Evolutionary conservation across 2,888 invertebrate species (phyloP).

Genomic region (Keiferia lycopersicella): DNA sequence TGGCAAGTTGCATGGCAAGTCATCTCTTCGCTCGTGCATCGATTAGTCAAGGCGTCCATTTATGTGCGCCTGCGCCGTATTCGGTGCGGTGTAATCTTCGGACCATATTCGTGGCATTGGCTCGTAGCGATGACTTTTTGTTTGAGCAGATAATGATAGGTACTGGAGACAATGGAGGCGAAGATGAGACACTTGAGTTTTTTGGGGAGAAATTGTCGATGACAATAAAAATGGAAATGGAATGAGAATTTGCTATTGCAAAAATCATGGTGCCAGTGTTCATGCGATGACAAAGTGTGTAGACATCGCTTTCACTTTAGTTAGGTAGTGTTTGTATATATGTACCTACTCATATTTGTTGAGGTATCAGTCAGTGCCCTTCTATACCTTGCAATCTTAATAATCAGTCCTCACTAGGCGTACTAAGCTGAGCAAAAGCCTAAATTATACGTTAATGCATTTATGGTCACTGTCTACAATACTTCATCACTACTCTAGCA

Average conservation of each 20-base stretch:
- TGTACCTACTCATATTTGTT: too few relatives aligned
- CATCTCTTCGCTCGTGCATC: conserved; percentile 43
- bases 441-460: too few relatives aligned
- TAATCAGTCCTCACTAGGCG: not conserved
- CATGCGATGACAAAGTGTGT: too few relatives aligned
- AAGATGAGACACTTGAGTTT: not conserved
- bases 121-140: not conserved
- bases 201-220: not conserved
- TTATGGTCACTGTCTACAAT: too few relatives aligned
- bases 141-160: conserved; percentile 1
- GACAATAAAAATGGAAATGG: too few relatives aligned
- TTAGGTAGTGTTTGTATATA: too few relatives aligned
- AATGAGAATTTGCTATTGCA: too few relatives aligned
- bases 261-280: too few relatives aligned
- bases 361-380: too few relatives aligned
- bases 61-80: conserved; percentile 55
- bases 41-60: conserved; percentile 76
- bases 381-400: too few relatives aligned
- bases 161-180: not conserved
- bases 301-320: too few relatives aligned
- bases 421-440: too few relatives aligned
- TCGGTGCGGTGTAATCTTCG: conserved; percentile 65
- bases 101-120: conserved; percentile 59
- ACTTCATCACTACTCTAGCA: not conserved
- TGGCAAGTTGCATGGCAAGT: conserved; percentile 11